Evolutionary conservation across 2,888 invertebrate species (phyloP).

Genomic region (Lasioglossum villosulum): DNA sequence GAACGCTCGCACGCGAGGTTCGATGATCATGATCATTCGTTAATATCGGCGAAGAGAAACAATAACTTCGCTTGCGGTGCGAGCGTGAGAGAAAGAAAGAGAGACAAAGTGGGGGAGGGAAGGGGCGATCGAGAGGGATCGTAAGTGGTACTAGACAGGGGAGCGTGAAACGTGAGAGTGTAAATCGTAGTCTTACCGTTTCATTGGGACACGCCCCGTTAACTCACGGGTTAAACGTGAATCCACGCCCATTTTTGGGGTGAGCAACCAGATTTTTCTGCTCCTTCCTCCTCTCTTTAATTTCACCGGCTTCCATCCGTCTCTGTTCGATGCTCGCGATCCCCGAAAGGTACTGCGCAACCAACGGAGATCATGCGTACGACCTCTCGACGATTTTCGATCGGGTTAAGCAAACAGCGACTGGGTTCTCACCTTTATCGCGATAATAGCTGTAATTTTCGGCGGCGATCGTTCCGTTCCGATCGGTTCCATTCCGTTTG

Average conservation of each 20-base stretch:
- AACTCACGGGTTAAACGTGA: slow-evolving; percentile 76
- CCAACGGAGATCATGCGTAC: slow-evolving; percentile 40
- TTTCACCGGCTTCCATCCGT: not conserved
- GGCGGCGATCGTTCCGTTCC: slow-evolving; percentile 55
- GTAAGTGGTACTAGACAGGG: slow-evolving; percentile 38
- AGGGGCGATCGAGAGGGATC: slow-evolving; percentile 32
- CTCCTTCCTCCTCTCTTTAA: not conserved
- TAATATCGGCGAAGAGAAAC: slow-evolving; percentile 59
- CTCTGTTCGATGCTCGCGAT: not conserved
- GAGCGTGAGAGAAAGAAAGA: slow-evolving; percentile 24
- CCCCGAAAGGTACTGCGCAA: not conserved
- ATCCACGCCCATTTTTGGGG: slow-evolving; percentile 73
- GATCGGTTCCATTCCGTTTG: not conserved
- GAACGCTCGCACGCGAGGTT: not conserved
- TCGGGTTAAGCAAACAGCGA: slow-evolving; percentile 78
- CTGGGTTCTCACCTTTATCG: slow-evolving; percentile 78
- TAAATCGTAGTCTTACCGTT: slow-evolving; percentile 77
- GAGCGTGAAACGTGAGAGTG: slow-evolving; percentile 71
- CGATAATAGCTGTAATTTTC: slow-evolving; percentile 78
- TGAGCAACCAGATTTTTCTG: slow-evolving; percentile 49
- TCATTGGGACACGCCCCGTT: slow-evolving; percentile 78
- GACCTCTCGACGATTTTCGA: slow-evolving; percentile 68
- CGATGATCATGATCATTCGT: slow-evolving; percentile 49
- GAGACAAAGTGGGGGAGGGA: not conserved
- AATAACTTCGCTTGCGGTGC: slow-evolving; percentile 63